These are phyloP conservation scores for Seladonia tumulorum DNA, from an alignment of 2,888 invertebrate species.

Conservation along the genomic window DNA sequence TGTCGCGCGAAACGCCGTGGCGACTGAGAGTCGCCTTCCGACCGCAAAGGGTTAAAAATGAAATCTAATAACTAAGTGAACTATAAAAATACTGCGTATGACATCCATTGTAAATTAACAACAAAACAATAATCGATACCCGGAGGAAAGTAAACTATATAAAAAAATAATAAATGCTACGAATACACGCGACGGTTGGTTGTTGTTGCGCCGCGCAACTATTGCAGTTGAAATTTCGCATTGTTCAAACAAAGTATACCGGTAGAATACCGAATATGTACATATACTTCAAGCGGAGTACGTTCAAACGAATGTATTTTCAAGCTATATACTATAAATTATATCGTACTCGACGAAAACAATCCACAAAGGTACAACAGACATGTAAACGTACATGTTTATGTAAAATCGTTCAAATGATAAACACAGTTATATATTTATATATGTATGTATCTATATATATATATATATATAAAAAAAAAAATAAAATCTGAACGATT, in stretches of 20 bases:
- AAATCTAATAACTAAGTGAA: slow-evolving; percentile 28
- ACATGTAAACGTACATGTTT: slow-evolving; percentile 40
- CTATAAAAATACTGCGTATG: slow-evolving; percentile 35
- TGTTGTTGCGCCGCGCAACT: not conserved
- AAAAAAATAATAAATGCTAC: slow-evolving; percentile 50
- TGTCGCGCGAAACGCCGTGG: too few species aligned
- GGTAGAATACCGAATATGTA: not conserved
- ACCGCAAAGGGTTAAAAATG: too few species aligned
- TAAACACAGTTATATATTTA: slow-evolving; percentile 26
- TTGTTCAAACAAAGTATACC: slow-evolving; percentile 13
- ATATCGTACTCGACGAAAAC: slow-evolving; percentile 43
- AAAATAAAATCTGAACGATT: slow-evolving; percentile 54
- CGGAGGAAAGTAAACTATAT: slow-evolving; percentile 21
- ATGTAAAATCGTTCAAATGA: slow-evolving; percentile 47
- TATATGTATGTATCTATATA: not conserved
- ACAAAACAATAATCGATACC: slow-evolving; percentile 16
- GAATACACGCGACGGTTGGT: slow-evolving; percentile 25
- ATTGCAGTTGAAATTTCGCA: slow-evolving; percentile 32
- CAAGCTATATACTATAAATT: slow-evolving; percentile 32
- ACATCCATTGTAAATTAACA: slow-evolving; percentile 17
- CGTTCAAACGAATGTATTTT: slow-evolving; percentile 34
- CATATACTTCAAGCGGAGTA: slow-evolving; percentile 13
- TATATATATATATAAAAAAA: slow-evolving; percentile 15
- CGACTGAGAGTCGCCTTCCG: too few species aligned
- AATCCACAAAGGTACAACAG: slow-evolving; percentile 39